Conservation (phyloP, 2,113 vertebrate species). For the Eulemur macaco region DNA sequence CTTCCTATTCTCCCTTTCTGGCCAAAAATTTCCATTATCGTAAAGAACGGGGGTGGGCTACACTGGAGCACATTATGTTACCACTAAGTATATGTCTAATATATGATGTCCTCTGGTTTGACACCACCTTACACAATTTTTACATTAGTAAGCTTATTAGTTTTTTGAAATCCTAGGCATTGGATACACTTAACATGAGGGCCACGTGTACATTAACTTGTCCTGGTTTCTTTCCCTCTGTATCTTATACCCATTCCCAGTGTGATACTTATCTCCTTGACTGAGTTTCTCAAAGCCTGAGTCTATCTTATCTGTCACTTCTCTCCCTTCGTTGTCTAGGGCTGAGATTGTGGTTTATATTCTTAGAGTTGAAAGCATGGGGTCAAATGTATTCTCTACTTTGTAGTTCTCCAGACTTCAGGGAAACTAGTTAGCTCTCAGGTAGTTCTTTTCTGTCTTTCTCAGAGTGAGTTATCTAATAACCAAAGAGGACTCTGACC, state of each 20-base stretch:
- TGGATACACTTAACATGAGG: not conserved
- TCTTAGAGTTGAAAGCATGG: not conserved
- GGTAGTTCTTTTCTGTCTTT: not conserved
- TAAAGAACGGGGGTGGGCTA: not conserved
- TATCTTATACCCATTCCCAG: not conserved
- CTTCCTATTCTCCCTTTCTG: not conserved
- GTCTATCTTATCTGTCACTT: not conserved
- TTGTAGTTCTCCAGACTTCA: not conserved
- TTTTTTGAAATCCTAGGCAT: not conserved
- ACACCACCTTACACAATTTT: not conserved
- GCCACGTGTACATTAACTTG: not conserved
- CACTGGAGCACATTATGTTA: not conserved
- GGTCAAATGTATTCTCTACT: not conserved
- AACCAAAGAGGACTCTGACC: constrained; percentile 65
- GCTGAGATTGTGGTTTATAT: not conserved
- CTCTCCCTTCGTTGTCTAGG: not conserved
- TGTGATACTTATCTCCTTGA: not conserved
- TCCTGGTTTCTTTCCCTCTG: not conserved
- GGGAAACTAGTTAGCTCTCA: not conserved
- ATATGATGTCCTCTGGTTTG: not conserved
- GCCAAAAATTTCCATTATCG: not conserved
- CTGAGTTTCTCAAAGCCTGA: not conserved
- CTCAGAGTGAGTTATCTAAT: constrained; percentile 58
- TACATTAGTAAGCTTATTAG: not conserved
- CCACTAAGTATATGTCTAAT: not conserved